Percentiles rank a stretch among this genome's conserved stretches.
Conservation (phyloP, 2,888 invertebrate species). For the Troilus luridus region DNA sequence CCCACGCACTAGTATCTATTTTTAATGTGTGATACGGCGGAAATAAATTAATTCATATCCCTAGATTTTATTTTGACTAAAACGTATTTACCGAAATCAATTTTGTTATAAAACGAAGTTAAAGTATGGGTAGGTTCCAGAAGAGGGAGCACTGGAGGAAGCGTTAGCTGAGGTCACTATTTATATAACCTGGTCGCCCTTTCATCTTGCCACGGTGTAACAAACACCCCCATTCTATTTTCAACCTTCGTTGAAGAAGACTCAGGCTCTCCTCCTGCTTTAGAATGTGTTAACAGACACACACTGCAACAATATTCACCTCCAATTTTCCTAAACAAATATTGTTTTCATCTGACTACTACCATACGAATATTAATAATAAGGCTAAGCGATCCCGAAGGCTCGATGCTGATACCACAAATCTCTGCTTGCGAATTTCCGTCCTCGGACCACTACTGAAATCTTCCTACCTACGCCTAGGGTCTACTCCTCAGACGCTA, state of each 20-base stretch:
- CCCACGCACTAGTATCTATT: too few species aligned
- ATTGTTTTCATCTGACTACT: too few species aligned
- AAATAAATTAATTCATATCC: too few species aligned
- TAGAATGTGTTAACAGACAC: background rate
- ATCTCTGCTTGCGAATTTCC: too few species aligned
- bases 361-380: too few species aligned
- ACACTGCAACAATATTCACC: background rate
- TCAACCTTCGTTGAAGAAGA: background rate
- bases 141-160: background rate
- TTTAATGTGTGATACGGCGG: too few species aligned
- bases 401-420: too few species aligned
- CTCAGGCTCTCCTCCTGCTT: background rate
- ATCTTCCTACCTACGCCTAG: too few species aligned
- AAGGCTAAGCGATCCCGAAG: too few species aligned
- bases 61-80: background rate
- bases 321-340: too few species aligned
- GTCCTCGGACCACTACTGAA: too few species aligned
- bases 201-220: slow-evolving; percentile 8
- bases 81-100: background rate
- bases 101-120: background rate
- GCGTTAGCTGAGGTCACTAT: background rate
- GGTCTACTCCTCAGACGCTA: too few species aligned
- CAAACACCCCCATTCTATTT: background rate
- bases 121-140: background rate
- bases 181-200: background rate